Base-by-base conservation (phyloP, 2,888 invertebrate species). In the Campoplex nolae region DNA sequence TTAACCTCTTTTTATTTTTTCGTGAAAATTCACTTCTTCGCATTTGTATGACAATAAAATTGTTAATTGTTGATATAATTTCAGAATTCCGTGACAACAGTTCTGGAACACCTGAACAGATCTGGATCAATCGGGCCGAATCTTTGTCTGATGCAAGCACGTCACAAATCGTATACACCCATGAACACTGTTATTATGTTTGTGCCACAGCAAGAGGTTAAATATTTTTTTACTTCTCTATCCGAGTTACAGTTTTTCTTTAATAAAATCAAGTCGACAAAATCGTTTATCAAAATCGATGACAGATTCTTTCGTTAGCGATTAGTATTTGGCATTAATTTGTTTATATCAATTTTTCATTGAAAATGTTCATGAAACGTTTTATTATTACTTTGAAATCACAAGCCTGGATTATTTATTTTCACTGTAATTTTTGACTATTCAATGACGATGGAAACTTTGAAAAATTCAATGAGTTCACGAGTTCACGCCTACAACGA, bases 201-300 rank as follows among this genome's bases (percentile, higher is more conserved):
- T 95, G 99, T 99, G 35, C 99, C 99, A 4, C 99, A 99, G 94
- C 99, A 99, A 96, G 99, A 99, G 96, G 98, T 97, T 95, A 92
- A 92, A 89, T 67, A 83, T 62, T 62, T 32, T 62, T 62, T 32
- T 16, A 62, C 1, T 32, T 13, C 58, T 23, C 11, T 28, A 9
- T 3, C 28, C 11, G 13, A 58, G 13, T 28, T 13, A 28, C 28
- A 58, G 13, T 58, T 58, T 28, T 58, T 7, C 28, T 28, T 58
- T 23, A 3, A 58, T 28, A 13, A 58, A 58, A 28, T 58, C 28
- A 28, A 58, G 28, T 28, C 3, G 28, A 11, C 13, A 13, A 13
- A 1, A 28, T 13, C 3, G 3, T 58, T 13, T 3, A 58, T 2
- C 28, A 3, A 23, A 3, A 3, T 58, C 4, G 13, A 58, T 58